Conservation (phyloP, 2,113 vertebrate genomes). For the Epinephelus moara region DNA sequence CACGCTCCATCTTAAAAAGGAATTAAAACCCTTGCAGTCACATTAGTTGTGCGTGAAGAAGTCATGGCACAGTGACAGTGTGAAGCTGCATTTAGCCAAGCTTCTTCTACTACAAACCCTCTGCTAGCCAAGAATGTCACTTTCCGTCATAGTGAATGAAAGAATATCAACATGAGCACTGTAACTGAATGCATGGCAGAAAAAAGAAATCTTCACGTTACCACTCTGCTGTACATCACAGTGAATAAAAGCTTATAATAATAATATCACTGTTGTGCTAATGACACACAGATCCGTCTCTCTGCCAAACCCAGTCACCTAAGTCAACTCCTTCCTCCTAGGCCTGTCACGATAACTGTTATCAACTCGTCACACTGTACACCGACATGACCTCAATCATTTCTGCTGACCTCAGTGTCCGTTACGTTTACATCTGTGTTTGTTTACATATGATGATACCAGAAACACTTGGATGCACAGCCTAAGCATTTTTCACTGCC, state of each 20-base stretch:
- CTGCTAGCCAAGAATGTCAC: background rate
- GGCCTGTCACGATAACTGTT: no score
- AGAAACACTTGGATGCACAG: no score
- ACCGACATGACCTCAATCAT: no score
- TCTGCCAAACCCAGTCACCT: no score
- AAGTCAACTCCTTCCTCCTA: no score
- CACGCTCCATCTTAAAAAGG: background rate
- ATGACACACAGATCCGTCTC: no score
- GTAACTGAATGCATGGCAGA: background rate
- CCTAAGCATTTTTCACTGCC: no score
- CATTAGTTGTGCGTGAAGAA: background rate
- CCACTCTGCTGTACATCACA: no score
- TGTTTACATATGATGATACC: no score
- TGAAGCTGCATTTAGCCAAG: background rate
- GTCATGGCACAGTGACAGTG: rapidly evolving
- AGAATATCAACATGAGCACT: background rate
- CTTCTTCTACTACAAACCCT: background rate
- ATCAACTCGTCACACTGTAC: no score
- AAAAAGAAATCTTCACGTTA: background rate
- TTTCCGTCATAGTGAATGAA: background rate
- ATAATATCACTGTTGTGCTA: background rate
- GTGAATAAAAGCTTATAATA: background rate
- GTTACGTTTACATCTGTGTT: no score
- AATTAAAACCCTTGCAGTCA: background rate
- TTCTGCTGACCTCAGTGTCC: no score